These are phyloP conservation scores for Ctenosaura bakeri DNA, from an alignment of 2,797 vertebrate species.

Conservation along the genomic window DNA sequence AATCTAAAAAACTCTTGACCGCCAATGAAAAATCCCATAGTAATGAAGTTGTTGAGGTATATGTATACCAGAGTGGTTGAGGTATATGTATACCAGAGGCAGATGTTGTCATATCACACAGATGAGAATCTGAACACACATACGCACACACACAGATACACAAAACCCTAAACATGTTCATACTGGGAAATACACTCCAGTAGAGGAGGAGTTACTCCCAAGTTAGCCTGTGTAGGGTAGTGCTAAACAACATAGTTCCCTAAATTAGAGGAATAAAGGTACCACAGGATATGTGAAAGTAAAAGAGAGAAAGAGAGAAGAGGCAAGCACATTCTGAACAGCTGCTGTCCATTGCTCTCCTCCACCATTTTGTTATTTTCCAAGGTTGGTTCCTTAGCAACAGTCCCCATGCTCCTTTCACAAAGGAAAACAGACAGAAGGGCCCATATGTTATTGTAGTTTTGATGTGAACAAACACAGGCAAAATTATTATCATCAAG, in stretches of 20 bases:
- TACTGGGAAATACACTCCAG: too few species aligned
- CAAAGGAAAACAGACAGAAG: not conserved
- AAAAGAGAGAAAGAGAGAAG: not conserved
- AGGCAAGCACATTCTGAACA: not conserved
- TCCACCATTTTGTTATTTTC: slow-evolving; percentile 3
- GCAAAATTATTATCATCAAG: not conserved
- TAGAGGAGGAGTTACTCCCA: not conserved
- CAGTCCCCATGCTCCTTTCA: not conserved
- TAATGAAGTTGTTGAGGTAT: not conserved
- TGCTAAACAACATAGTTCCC: not conserved
- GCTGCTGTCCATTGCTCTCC: not conserved
- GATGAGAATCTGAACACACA: too few species aligned
- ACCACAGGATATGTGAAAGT: rapidly evolving
- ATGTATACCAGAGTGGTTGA: not conserved
- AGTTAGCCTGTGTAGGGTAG: not conserved
- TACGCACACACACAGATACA: too few species aligned
- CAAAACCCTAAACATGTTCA: too few species aligned
- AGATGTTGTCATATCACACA: too few species aligned
- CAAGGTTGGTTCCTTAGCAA: not conserved
- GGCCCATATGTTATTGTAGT: not conserved
- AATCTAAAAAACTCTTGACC: not conserved
- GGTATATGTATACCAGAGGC: not conserved
- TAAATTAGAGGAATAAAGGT: not conserved
- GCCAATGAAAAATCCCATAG: not conserved
- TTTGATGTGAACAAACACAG: not conserved